These are phyloP conservation scores for Papilio elwesi DNA, from an alignment of 2,888 invertebrate species.

Conservation along the genomic window DNA sequence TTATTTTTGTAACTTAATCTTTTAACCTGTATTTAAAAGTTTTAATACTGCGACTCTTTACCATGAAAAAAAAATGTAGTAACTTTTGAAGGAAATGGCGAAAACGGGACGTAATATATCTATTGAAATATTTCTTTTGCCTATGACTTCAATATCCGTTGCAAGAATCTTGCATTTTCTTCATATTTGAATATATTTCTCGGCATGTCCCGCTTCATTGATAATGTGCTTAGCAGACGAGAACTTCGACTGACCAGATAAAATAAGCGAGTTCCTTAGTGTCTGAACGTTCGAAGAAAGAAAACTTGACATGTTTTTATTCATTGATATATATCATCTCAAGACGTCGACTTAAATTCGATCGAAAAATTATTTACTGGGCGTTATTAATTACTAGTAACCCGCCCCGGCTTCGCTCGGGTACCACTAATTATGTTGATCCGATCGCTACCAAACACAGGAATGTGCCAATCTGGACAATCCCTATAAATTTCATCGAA, in stretches of 20 bases:
- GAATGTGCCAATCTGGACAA: too few species aligned
- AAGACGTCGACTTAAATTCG: not conserved
- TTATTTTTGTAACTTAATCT: too few species aligned
- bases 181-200: conserved; percentile 17
- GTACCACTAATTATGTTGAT: too few species aligned
- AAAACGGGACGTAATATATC: not conserved
- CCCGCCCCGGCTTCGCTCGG: too few species aligned
- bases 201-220: conserved; percentile 13
- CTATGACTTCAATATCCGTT: not conserved
- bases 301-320: not conserved
- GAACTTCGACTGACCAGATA: too few species aligned
- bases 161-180: conserved; percentile 11
- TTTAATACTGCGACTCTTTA: too few species aligned
- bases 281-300: not conserved
- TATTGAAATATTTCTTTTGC: not conserved
- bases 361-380: too few species aligned
- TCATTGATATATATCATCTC: not conserved
- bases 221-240: conserved; percentile 9
- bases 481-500: too few species aligned
- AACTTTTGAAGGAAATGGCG: not conserved
- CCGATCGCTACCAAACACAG: too few species aligned
- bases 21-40: too few species aligned
- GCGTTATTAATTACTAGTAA: too few species aligned
- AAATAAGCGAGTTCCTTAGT: conserved; percentile 14
- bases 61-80: too few species aligned